Conservation (phyloP, 2,797 vertebrate genomes). For the Sebastes matsubarae region DNA sequence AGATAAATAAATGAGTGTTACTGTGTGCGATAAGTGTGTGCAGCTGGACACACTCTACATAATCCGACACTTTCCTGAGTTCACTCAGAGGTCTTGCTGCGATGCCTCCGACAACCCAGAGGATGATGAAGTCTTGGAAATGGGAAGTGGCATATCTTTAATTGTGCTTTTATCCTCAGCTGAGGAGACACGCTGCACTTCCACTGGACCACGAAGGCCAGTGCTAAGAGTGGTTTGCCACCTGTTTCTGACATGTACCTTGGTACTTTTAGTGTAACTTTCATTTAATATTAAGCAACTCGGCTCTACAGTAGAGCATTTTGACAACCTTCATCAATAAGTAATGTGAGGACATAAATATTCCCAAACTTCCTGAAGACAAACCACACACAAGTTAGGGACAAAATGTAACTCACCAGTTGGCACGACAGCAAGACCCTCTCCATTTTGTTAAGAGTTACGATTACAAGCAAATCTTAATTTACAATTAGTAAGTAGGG, state of each 20-base stretch:
- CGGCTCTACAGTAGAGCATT: slow-evolving; percentile 47
- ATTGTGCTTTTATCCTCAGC: slow-evolving; percentile 49
- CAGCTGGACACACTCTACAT: slow-evolving; percentile 8
- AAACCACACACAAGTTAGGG: slow-evolving; percentile 20
- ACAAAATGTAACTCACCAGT: not conserved
- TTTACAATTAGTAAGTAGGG: not conserved
- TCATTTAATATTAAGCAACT: slow-evolving; percentile 78
- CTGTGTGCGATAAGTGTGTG: not conserved
- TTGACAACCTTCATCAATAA: slow-evolving; percentile 69
- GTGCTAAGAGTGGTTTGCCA: slow-evolving; percentile 47
- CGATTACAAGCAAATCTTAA: not conserved
- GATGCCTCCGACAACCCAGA: not conserved
- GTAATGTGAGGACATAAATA: slow-evolving; percentile 59
- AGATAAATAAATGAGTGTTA: slow-evolving; percentile 21
- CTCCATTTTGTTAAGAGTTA: not conserved
- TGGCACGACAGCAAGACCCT: not conserved
- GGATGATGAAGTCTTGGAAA: slow-evolving; percentile 27
- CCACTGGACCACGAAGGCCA: slow-evolving; percentile 6
- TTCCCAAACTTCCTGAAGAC: slow-evolving; percentile 56
- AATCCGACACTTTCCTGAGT: slow-evolving; percentile 31
- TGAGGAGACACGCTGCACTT: slow-evolving; percentile 45
- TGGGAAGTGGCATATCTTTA: slow-evolving; percentile 44
- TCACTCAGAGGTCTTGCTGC: slow-evolving; percentile 28
- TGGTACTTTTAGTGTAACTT: slow-evolving; percentile 67
- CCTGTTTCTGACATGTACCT: slow-evolving; percentile 60